A percentile compares a stretch with the other conserved stretches of the same genome.
Evolutionary conservation across 2,888 invertebrate genomes (phyloP).

Genomic region (Mesopsocus fuscifrons): DNA sequence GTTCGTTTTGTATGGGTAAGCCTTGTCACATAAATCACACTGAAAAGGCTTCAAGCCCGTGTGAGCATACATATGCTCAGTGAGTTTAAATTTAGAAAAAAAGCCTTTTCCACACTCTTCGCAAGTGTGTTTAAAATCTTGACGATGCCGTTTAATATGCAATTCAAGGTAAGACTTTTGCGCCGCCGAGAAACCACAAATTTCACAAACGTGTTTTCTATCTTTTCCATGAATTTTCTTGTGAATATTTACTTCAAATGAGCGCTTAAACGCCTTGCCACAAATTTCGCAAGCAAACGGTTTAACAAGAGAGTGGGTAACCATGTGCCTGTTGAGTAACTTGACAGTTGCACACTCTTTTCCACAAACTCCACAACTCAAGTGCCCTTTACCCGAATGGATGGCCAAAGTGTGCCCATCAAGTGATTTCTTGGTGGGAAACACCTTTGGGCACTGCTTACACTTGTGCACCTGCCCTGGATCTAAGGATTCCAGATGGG

Average conservation of each 20-base stretch:
- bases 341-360: constrained; percentile 24
- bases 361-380: constrained; percentile 29
- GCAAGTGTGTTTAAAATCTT: constrained; percentile 27
- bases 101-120: constrained; percentile 24
- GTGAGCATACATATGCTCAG: constrained; percentile 34
- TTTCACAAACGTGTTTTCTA: constrained; percentile 16
- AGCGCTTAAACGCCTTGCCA: constrained; percentile 16
- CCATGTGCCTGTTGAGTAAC: constrained; percentile 24
- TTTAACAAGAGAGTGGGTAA: constrained; percentile 29
- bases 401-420: constrained; percentile 14
- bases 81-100: constrained; percentile 24
- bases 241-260: constrained; percentile 15
- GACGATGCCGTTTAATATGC: constrained; percentile 36
- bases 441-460: constrained; percentile 12
- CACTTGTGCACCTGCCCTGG: constrained; percentile 10
- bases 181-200: constrained; percentile 26
- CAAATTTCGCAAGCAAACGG: constrained; percentile 17
- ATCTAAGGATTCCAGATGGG: constrained; percentile 13
- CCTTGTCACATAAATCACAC: constrained; percentile 24
- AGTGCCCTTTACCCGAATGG: constrained; percentile 16
- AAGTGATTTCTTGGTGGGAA: constrained; percentile 12
- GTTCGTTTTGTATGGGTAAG: constrained; percentile 24
- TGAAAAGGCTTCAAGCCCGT: constrained; percentile 19
- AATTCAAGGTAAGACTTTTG: constrained; percentile 27
- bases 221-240: constrained; percentile 18